Conservation (phyloP, 1,140 invertebrate species). For the Bombus huntii region DNA sequence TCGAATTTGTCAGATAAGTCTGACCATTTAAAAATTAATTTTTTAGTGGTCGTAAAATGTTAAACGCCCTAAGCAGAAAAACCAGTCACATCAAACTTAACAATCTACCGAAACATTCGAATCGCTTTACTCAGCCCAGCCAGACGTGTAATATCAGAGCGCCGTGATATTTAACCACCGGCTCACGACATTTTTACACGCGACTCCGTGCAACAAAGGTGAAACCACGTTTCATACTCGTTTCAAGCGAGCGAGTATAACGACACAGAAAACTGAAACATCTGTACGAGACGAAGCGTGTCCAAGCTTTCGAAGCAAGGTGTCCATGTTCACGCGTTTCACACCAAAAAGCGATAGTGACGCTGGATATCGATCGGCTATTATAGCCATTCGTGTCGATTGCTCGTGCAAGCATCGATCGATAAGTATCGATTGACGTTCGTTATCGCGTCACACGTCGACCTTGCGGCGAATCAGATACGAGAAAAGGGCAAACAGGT, state of each 20-base stretch:
- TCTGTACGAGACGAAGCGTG: background rate
- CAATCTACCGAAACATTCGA: background rate
- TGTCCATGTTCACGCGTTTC: background rate
- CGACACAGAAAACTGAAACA: background rate
- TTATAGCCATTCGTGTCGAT: conserved; percentile 8
- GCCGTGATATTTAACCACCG: background rate
- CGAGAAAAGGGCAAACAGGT: background rate
- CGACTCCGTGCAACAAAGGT: background rate
- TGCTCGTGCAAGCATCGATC: background rate
- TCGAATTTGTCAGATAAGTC: no score
- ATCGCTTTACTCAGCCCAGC: background rate
- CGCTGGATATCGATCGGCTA: conserved; percentile 19
- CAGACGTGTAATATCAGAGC: background rate
- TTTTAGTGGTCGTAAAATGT: no score
- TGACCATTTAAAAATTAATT: no score
- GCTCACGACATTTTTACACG: background rate
- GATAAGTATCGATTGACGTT: conserved; percentile 33
- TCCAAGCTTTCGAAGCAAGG: conserved; percentile 18
- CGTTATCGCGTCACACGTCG: background rate
- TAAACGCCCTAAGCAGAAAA: no score
- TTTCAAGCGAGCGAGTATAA: background rate
- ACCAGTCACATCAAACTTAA: background rate
- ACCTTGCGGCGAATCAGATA: conserved; percentile 6
- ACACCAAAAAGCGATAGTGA: conserved; percentile 17
- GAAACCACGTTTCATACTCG: background rate